These are phyloP conservation scores for Antennarius striatus DNA, from an alignment of 2,113 vertebrate genomes.

Conservation along the genomic window DNA sequence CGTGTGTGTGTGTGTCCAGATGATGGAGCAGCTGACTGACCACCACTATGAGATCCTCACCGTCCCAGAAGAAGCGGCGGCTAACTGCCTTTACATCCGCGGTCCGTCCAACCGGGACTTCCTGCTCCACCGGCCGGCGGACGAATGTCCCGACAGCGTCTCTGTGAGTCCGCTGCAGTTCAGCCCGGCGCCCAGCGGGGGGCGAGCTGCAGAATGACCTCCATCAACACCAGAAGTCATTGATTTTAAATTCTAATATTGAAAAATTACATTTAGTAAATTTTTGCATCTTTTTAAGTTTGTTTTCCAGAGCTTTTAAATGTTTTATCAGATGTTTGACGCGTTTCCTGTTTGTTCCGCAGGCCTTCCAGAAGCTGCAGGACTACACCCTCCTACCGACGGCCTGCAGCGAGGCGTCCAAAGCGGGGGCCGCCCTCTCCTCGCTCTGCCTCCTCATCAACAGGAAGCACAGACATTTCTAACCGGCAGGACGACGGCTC, in stretches of 20 bases:
- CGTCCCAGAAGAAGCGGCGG: constrained; percentile 84
- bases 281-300: too few relatives aligned
- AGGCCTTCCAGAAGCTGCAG: constrained; percentile 90
- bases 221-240: too few relatives aligned
- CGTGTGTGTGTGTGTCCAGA: constrained; percentile 65
- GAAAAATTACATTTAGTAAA: too few relatives aligned
- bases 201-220: too few relatives aligned
- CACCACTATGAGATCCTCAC: constrained; percentile 89
- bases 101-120: constrained; percentile 80
- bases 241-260: too few relatives aligned
- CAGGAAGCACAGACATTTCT: constrained; percentile 79
- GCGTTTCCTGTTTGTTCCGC: constrained; percentile 4
- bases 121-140: constrained; percentile 85
- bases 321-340: too few relatives aligned
- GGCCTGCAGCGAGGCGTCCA: constrained; percentile 87
- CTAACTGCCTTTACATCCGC: constrained; percentile 88
- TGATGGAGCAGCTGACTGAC: constrained; percentile 90
- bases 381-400: constrained; percentile 89
- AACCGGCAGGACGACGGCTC: constrained; percentile 7
- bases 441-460: constrained; percentile 90
- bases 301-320: too few relatives aligned
- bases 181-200: too few relatives aligned
- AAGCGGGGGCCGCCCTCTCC: constrained; percentile 85
- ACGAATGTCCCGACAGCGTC: constrained; percentile 86
- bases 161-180: constrained; percentile 66